Evolutionary conservation across 2,797 vertebrate genomes (phyloP).

Genomic region (Thunnus albacares): DNA sequence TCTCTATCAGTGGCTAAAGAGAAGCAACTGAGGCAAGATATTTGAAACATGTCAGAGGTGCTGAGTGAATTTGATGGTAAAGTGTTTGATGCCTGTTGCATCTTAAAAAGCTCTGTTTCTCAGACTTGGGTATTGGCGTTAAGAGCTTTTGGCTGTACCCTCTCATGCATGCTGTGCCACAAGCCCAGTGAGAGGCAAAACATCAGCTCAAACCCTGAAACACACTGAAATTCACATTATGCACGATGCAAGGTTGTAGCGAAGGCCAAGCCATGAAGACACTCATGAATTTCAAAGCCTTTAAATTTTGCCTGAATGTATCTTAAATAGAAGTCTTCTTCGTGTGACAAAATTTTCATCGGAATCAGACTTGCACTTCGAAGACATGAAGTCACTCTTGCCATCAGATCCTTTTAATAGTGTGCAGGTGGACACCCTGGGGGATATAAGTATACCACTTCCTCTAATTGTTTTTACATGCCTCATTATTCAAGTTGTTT

Average conservation of each 20-base stretch:
- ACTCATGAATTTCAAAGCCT: constrained; percentile 65
- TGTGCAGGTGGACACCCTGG: neutral
- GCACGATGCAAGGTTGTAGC: constrained; percentile 58
- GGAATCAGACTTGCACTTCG: constrained; percentile 25
- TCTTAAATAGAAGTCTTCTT: neutral
- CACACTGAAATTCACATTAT: constrained; percentile 45
- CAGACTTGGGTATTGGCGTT: constrained; percentile 30
- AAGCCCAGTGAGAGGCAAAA: constrained; percentile 38
- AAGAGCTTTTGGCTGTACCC: constrained; percentile 61
- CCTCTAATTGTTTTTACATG: constrained; percentile 1
- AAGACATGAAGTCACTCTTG: constrained; percentile 7
- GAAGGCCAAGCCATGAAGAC: constrained; percentile 54
- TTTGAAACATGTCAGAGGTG: constrained; percentile 7
- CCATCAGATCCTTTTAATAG: neutral
- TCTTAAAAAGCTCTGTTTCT: constrained; percentile 42
- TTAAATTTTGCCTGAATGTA: constrained; percentile 26
- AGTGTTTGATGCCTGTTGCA: constrained; percentile 33
- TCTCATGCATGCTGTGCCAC: constrained; percentile 36
- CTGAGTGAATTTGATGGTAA: constrained; percentile 40
- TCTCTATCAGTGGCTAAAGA: constrained; percentile 2
- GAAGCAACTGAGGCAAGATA: neutral
- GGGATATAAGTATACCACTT: neutral
- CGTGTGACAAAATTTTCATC: constrained; percentile 32
- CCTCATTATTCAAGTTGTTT: no score
- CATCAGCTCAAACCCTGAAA: constrained; percentile 46